Percentiles rank a stretch among this genome's conserved stretches.
Evolutionary conservation across 2,113 vertebrate species (phyloP).

Genomic region (Bufo bufo): DNA sequence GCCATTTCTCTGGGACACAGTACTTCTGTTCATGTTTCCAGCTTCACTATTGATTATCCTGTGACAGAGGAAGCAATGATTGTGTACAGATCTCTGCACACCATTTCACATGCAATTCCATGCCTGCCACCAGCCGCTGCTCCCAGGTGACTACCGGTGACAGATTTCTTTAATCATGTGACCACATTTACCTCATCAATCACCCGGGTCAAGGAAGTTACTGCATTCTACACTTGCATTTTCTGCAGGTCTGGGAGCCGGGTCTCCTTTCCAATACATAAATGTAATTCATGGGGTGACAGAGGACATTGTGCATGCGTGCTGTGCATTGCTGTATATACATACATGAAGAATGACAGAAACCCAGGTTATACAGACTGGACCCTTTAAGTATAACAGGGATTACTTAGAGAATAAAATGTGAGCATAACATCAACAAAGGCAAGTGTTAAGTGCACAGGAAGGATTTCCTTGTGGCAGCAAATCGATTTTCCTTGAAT

Average conservation of each 20-base stretch:
- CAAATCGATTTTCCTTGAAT: too few species aligned
- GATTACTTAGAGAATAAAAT: background rate
- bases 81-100: constrained; percentile 10
- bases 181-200: constrained; percentile 37
- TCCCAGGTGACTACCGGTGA: constrained; percentile 33
- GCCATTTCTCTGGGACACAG: constrained; percentile 6
- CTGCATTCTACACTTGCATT: constrained; percentile 7
- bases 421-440: background rate
- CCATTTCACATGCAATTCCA: constrained; percentile 24
- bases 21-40: constrained; percentile 16
- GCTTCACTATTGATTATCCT: constrained; percentile 28
- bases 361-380: background rate
- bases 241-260: background rate
- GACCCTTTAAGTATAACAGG: background rate
- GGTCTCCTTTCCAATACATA: background rate
- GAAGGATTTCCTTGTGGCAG: too few species aligned
- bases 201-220: constrained; percentile 19
- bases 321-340: background rate
- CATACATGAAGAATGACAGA: background rate
- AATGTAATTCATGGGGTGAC: background rate
- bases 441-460: background rate
- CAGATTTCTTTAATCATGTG: constrained; percentile 43
- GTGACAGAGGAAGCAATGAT: constrained; percentile 3
- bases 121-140: background rate
- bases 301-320: background rate